Evolutionary conservation across 2,797 vertebrate species (phyloP).

Genomic region (Petrocephalus schoutedeni): DNA sequence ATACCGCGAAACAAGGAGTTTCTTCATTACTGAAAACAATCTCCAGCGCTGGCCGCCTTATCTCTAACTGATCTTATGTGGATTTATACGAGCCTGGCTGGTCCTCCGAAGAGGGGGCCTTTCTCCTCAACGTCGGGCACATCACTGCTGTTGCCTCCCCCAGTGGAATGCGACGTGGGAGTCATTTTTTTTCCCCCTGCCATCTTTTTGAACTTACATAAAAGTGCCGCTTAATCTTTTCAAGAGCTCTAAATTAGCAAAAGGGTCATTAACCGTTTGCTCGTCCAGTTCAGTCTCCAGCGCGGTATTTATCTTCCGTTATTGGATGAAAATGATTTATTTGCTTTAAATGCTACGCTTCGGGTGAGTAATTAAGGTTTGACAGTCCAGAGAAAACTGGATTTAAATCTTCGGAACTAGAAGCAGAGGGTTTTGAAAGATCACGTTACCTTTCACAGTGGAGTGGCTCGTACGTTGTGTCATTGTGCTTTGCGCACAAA

Average conservation of each 20-base stretch:
- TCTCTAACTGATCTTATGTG: neutral
- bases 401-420: neutral
- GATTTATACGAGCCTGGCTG: neutral
- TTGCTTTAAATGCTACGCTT: neutral
- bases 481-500: neutral
- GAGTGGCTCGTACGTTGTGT: neutral
- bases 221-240: slow-evolving; percentile 1
- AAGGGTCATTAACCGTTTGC: neutral
- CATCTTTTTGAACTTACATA: neutral
- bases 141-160: neutral
- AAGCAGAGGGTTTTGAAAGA: neutral
- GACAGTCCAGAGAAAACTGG: neutral
- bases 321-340: neutral
- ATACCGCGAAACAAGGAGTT: neutral
- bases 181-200: neutral
- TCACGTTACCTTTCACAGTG: neutral
- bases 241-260: slow-evolving; percentile 1
- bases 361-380: neutral
- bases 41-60: neutral
- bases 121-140: neutral
- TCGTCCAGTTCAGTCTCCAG: neutral
- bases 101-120: neutral
- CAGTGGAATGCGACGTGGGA: neutral
- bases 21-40: neutral
- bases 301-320: neutral